Percentiles rank a stretch among this genome's conserved stretches.
phyloP scores from a whole-genome alignment of 2,797 vertebrate species.

The Sorex maritimensis region DNA sequence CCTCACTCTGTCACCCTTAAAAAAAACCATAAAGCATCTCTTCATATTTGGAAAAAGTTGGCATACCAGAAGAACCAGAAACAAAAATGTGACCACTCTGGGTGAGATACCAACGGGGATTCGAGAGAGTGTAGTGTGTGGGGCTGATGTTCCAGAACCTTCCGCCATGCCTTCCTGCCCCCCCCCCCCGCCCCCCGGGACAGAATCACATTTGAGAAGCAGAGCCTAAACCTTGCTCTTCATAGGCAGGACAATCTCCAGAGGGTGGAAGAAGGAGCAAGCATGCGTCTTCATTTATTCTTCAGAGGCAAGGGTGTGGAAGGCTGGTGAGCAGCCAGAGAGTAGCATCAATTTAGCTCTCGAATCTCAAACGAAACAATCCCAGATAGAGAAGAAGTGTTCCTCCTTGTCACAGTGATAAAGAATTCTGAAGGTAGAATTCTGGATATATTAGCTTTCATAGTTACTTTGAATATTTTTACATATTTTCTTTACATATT shows the following conservation, averaged over 20 bases:
- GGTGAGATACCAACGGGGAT: background rate
- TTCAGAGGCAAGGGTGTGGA: constrained; percentile 47
- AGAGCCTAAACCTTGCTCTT: background rate
- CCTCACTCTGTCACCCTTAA: background rate
- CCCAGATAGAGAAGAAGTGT: constrained; percentile 7
- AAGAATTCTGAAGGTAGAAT: constrained; percentile 59
- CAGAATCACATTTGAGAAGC: background rate
- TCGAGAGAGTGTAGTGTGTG: background rate
- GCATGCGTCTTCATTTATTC: constrained; percentile 7
- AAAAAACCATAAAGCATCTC: background rate
- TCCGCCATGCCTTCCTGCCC: background rate
- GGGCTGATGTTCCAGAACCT: background rate
- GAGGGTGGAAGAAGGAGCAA: constrained; percentile 9
- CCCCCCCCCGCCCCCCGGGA: background rate
- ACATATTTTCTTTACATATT: constrained; percentile 71
- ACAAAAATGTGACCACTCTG: background rate
- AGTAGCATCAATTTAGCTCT: constrained; percentile 62
- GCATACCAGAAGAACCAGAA: background rate
- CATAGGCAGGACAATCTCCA: background rate
- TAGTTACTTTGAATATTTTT: constrained; percentile 72
- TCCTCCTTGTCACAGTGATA: constrained; percentile 38
- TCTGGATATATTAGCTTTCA: constrained; percentile 16
- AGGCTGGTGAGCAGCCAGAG: constrained; percentile 35
- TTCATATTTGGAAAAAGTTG: background rate
- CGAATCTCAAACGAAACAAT: constrained; percentile 61